Conservation (phyloP, 2,888 invertebrate species). For the Rhamphomyia laevipes region DNA sequence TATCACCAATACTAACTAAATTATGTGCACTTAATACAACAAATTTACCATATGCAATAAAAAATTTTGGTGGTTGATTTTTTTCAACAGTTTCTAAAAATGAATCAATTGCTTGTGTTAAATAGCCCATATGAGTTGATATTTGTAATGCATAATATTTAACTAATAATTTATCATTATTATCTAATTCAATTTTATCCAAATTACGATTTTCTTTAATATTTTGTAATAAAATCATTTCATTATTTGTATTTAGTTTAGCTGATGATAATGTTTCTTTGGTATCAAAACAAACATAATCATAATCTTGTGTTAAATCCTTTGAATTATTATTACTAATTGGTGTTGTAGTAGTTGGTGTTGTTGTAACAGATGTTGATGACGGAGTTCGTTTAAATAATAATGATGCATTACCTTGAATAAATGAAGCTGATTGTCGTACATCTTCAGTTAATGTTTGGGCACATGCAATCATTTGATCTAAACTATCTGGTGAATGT, state of each 20-base stretch:
- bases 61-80: conserved; percentile 87
- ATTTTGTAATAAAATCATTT: conserved; percentile 58
- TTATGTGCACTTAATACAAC: conserved; percentile 89
- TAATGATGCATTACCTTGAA: conserved; percentile 72
- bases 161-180: conserved; percentile 72
- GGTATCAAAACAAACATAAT: conserved; percentile 78
- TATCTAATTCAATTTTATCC: conserved; percentile 43
- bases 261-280: conserved; percentile 55
- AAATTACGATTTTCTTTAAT: conserved; percentile 49
- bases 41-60: conserved; percentile 88
- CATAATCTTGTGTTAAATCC: conserved; percentile 75
- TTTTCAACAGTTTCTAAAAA: conserved; percentile 85
- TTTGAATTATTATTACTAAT: conserved; percentile 19
- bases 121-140: conserved; percentile 69
- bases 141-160: conserved; percentile 82
- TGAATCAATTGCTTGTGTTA: conserved; percentile 82
- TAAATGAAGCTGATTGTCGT: conserved; percentile 77
- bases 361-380: conserved; percentile 18
- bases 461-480: conserved; percentile 78
- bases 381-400: conserved; percentile 51
- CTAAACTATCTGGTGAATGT: conserved; percentile 65
- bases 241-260: conserved; percentile 51
- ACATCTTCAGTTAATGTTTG: conserved; percentile 82
- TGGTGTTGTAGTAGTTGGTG: conserved; percentile 24
- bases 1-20: conserved; percentile 88